phyloP scores from a whole-genome alignment of 2,888 invertebrate genomes.

The Torymus aiolomorphi region DNA sequence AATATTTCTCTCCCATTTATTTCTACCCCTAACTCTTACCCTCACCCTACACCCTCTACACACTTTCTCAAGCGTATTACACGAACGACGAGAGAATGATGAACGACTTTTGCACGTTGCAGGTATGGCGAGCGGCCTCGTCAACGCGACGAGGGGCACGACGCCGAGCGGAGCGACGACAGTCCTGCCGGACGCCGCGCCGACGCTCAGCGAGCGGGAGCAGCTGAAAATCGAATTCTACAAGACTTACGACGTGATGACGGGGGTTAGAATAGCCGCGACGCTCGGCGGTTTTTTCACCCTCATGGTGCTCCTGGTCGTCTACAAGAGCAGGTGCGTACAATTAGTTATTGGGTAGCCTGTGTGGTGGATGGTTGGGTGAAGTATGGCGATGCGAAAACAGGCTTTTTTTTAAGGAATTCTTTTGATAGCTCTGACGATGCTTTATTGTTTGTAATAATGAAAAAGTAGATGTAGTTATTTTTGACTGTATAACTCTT shows the following conservation, averaged over 20 bases:
- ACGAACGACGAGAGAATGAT: neutral
- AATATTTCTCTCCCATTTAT: too few relatives aligned
- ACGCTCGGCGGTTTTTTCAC: slow-evolving; percentile 94
- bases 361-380: too few relatives aligned
- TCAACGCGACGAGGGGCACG: slow-evolving; percentile 73
- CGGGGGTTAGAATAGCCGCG: slow-evolving; percentile 93
- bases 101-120: slow-evolving; percentile 22
- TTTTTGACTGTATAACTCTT: too few relatives aligned
- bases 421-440: too few relatives aligned
- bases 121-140: slow-evolving; percentile 71
- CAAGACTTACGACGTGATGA: slow-evolving; percentile 95
- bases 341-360: too few relatives aligned
- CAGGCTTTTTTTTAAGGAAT: too few relatives aligned
- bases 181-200: slow-evolving; percentile 74
- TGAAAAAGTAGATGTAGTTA: too few relatives aligned
- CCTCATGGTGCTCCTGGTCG: slow-evolving; percentile 92
- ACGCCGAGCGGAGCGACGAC: slow-evolving; percentile 77
- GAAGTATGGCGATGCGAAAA: too few relatives aligned
- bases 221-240: slow-evolving; percentile 88
- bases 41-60: too few relatives aligned
- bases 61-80: neutral
- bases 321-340: slow-evolving; percentile 86
- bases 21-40: too few relatives aligned
- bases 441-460: too few relatives aligned
- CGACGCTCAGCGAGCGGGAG: slow-evolving; percentile 79